Evolutionary conservation across 1,140 invertebrate species (phyloP), one percentile per base, ranked within the genome.

Genomic region (Drosophila teissieri): DNA sequence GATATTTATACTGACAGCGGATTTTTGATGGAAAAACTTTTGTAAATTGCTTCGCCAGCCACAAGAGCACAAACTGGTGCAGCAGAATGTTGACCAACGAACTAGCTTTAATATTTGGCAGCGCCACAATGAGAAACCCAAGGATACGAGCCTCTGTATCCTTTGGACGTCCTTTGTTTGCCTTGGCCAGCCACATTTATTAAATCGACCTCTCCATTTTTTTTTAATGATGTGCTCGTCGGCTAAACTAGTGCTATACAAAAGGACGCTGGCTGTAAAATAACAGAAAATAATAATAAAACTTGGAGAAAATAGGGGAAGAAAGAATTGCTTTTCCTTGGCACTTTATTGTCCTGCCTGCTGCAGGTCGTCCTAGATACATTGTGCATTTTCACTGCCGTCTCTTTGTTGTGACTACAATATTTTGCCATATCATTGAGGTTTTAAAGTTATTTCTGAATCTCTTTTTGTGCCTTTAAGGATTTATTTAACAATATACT

Each of bases 21-120:
- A 91, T 91, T 91, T 90, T 89, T 91, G 89, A 91, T 91, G 89
- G 90, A 91, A 90, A 91, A 91, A 91, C 89, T 91, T 91, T 91
- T 86, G 89, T 91, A 91, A 91, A 91, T 91, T 91, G 89, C 90
- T 91, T 91, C 82, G 61, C 80, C 57, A 56, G 40, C 57, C 58
- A 48, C 61, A 75, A 57, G 46, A 51, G 58, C 63, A 45, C 70
- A 57, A 40, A 46, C 55, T 39, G 4, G 2, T 12, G 54, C 53
- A 34, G 48, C 36, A 61, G 34, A 67, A 15, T 64, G 53, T 48
- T 61, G 55, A 64, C 58, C 65, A 78, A 78, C 54, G 48, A 46
- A 40, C 22, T 40, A 62, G 49, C 80, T 88, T 90, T 80, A 80
- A 80, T 77, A 63, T 51, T 63, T 46, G 54, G 46, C 60, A 48